Percentiles rank a stretch among this genome's conserved stretches.
phyloP scores from a whole-genome alignment of 1,140 invertebrate genomes.

The Melanaphis sacchari region DNA sequence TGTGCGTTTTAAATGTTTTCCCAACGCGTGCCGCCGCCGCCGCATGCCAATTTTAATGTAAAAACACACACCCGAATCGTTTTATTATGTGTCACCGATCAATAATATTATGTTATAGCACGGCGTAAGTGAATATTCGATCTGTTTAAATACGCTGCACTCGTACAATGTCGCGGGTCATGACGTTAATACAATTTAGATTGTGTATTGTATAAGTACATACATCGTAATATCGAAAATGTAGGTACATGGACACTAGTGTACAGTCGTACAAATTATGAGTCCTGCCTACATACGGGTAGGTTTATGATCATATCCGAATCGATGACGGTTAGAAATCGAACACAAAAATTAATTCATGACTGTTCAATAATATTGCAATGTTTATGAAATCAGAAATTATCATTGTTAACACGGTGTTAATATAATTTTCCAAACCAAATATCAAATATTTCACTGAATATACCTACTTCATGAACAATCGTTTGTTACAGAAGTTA shows the following conservation, averaged over 20 bases:
- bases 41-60: constrained; percentile 37
- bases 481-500: too few relatives aligned
- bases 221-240: background rate
- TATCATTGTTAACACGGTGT: background rate
- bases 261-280: background rate
- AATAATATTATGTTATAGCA: background rate
- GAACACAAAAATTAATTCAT: background rate
- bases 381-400: background rate
- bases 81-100: constrained; percentile 49
- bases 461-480: too few relatives aligned
- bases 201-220: background rate
- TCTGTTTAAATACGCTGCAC: background rate
- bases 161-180: background rate
- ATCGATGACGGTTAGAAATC: background rate
- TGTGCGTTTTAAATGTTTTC: constrained; percentile 50
- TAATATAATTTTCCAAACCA: too few relatives aligned
- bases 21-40: constrained; percentile 13
- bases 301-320: background rate
- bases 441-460: too few relatives aligned
- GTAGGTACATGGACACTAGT: too few relatives aligned
- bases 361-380: background rate
- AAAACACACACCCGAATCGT: constrained; percentile 54
- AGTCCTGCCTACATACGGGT: background rate
- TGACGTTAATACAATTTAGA: background rate
- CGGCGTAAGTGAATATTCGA: background rate